These are phyloP conservation scores for Poeciliopsis turneri DNA, from an alignment of 2,797 vertebrate genomes.

Conservation along the genomic window DNA sequence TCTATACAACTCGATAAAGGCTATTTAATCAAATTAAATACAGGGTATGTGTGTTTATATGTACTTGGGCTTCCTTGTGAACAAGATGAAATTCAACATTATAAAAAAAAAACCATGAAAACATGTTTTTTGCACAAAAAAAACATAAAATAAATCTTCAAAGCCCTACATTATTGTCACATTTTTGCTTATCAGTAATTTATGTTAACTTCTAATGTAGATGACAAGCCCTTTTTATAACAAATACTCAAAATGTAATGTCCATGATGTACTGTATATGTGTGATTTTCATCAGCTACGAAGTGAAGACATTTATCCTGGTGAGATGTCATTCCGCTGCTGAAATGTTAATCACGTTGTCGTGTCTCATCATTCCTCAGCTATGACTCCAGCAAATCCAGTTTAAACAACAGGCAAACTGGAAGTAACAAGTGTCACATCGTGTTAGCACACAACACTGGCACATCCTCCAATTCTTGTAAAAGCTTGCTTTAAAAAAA, in stretches of 20 bases:
- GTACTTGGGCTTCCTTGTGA: neutral
- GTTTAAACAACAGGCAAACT: slow-evolving; percentile 20
- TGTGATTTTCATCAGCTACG: neutral
- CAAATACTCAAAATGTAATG: neutral
- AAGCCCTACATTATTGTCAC: neutral
- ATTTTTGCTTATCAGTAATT: neutral
- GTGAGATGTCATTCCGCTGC: slow-evolving; percentile 2
- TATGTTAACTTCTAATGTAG: neutral
- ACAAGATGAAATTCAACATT: neutral
- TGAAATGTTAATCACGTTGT: slow-evolving; percentile 25
- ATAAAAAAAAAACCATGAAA: no score
- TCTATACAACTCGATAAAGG: neutral
- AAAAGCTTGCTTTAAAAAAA: slow-evolving; percentile 12
- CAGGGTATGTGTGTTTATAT: neutral
- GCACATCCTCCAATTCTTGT: slow-evolving; percentile 14
- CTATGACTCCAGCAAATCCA: slow-evolving; percentile 4
- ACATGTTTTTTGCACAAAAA: neutral
- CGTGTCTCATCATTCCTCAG: neutral
- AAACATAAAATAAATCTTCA: neutral
- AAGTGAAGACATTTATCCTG: slow-evolving; percentile 6
- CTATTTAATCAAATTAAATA: neutral
- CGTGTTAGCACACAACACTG: neutral
- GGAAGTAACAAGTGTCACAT: slow-evolving; percentile 30
- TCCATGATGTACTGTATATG: slow-evolving; percentile 1
- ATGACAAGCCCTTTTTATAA: neutral